phyloP scores from a whole-genome alignment of 2,888 invertebrate species.

The Agrotis exclamationis region DNA sequence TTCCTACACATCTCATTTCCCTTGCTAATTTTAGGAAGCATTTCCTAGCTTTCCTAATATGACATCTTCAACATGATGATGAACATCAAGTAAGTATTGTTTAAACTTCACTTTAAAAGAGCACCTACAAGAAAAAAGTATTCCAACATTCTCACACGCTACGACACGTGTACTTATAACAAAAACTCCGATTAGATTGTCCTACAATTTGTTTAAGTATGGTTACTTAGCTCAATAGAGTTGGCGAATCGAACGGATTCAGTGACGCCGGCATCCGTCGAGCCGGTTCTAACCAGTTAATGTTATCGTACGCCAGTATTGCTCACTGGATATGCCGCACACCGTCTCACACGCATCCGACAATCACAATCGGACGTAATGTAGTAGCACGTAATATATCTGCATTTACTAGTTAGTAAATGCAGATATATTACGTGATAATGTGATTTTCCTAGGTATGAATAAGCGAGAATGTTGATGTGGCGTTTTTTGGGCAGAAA shows the following conservation, averaged over 20 bases:
- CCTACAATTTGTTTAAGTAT: conserved; percentile 40
- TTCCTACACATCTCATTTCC: not conserved
- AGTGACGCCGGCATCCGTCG: conserved; percentile 64
- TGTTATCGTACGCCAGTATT: conserved; percentile 67
- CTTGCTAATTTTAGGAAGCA: no score
- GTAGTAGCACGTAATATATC: not conserved
- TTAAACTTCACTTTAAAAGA: not conserved
- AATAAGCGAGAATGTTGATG: conserved; percentile 6
- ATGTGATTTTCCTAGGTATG: no score
- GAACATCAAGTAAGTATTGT: no score
- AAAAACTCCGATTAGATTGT: conserved; percentile 43
- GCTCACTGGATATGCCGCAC: conserved; percentile 58
- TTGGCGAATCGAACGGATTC: conserved; percentile 54
- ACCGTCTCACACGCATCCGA: conserved; percentile 39
- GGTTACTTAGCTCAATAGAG: conserved; percentile 50
- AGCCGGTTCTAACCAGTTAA: conserved; percentile 70
- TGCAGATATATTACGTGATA: conserved; percentile 4
- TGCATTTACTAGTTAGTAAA: conserved; percentile 25
- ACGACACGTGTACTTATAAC: conserved; percentile 35
- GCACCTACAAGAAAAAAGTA: not conserved
- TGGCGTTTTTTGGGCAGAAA: conserved; percentile 8
- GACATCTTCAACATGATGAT: no score
- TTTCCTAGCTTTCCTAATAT: no score
- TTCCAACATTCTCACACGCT: conserved; percentile 21
- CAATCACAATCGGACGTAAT: conserved; percentile 37